phyloP scores from a whole-genome alignment of 37 sponge, comb jelly and placozoan genomes.

The Oopsacas minuta region DNA sequence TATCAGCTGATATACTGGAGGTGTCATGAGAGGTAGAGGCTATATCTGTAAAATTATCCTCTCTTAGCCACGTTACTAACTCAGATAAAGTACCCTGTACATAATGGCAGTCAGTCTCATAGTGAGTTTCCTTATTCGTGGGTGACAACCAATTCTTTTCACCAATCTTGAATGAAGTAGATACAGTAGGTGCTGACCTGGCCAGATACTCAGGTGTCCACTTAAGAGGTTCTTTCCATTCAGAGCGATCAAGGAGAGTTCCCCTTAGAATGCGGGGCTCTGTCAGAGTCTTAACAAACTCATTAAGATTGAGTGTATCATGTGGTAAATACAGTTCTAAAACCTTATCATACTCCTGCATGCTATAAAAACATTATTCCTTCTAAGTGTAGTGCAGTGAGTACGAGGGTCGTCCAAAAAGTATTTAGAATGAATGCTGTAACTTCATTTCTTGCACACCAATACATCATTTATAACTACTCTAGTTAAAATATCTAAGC shows the following conservation, averaged over 20 bases:
- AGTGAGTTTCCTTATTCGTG: conserved; percentile 18
- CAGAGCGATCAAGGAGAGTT: neutral
- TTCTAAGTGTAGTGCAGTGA: no score
- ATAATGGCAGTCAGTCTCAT: conserved; percentile 56
- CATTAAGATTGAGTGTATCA: neutral
- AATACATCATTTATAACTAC: no score
- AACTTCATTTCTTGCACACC: no score
- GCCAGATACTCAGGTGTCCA: conserved; percentile 37
- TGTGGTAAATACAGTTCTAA: neutral
- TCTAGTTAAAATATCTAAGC: no score
- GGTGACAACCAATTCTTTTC: conserved; percentile 23
- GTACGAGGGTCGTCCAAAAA: no score
- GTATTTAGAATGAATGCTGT: no score
- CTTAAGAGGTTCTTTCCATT: conserved; percentile 31
- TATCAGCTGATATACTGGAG: neutral
- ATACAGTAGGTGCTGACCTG: neutral
- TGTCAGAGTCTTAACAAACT: neutral
- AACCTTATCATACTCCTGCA: neutral
- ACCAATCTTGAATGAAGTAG: conserved; percentile 48
- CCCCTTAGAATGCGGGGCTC: neutral
- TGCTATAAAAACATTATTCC: no score
- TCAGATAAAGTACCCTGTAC: conserved; percentile 37
- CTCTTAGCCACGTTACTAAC: conserved; percentile 41
- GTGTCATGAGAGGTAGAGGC: neutral
- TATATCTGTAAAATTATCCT: neutral